These are phyloP conservation scores for Sweltsa coloradensis DNA, from an alignment of 1,140 invertebrate genomes.

Conservation along the genomic window DNA sequence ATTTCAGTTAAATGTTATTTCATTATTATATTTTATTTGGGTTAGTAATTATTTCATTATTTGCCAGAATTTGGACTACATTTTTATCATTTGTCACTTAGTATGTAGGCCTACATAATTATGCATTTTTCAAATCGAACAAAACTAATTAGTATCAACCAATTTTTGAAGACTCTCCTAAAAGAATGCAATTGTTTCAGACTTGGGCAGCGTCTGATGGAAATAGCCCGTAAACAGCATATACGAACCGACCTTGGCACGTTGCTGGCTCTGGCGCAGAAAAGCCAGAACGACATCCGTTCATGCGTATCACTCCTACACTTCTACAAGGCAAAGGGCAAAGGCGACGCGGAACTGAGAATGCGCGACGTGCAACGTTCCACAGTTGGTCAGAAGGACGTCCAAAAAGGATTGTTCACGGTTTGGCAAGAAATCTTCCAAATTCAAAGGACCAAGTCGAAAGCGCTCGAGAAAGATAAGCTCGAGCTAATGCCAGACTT, in stretches of 20 bases:
- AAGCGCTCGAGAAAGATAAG: conserved; percentile 9
- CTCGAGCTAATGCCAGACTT: conserved; percentile 15
- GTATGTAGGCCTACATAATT: too few relatives aligned
- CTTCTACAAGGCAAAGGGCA: conserved; percentile 42
- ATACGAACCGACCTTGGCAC: conserved; percentile 57
- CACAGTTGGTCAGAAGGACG: conserved; percentile 75
- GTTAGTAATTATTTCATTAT: too few relatives aligned
- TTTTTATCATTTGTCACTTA: too few relatives aligned
- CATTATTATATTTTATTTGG: too few relatives aligned
- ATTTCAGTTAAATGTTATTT: too few relatives aligned
- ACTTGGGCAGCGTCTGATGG: conserved; percentile 48
- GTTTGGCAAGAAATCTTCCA: conserved; percentile 77
- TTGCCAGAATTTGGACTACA: too few relatives aligned
- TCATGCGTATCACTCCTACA: conserved; percentile 78
- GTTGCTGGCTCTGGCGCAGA: conserved; percentile 63
- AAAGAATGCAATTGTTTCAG: too few relatives aligned
- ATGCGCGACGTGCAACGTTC: conserved; percentile 51
- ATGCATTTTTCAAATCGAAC: too few relatives aligned
- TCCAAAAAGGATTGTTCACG: conserved; percentile 70
- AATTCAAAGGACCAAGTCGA: conserved; percentile 31
- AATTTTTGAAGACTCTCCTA: conserved; percentile 7
- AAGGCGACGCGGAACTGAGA: conserved; percentile 32
- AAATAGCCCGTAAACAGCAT: conserved; percentile 54
- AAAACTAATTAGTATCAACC: too few relatives aligned
- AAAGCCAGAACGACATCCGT: conserved; percentile 76